Base-by-base conservation (phyloP, 2,888 invertebrate species). In the Noctua comes region DNA sequence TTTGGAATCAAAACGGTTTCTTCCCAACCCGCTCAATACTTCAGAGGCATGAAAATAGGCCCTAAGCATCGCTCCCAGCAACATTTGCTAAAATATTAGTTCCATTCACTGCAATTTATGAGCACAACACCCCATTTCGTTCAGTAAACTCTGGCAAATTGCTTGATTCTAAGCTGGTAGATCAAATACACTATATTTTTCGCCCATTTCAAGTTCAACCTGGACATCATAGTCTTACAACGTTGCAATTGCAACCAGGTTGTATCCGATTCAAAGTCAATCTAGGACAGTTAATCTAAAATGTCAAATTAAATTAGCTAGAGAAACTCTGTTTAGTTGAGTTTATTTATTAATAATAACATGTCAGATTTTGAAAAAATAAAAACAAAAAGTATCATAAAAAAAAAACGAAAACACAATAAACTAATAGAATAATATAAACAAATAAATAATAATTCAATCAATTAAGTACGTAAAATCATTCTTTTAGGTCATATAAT, bases 141-240 rank as follows among this genome's bases (percentile, higher is more conserved):
- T 70, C 59, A 65, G 86, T 81, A 85, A 82, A 75, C 70, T 64
- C 64, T 46, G 13, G n/a, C 68, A 79, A 84, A 85, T 79, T 86
- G 76, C 86, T 71, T 65, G 76, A 83, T 83, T 71, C 68, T 76
- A 43, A 70, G 62, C 70, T 68, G 65, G 73, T 66, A 76, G 54
- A 66, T 83, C 84, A 85, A 85, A 85, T 83, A 85, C 57, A 69
- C 84, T 79, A 68, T 86, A 66, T 79, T 85, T 85, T 86, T 86
- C 79, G 68, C 65, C 84, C 79, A 86, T 85, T 86, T 65, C 62
- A 79, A 76, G 59, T 74, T n/a, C 40, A 62, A 73, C 16, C 40
- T 57, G 64, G 54, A 59, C n/a, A 68, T 54, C 71, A 16, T 16
- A 27, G 64, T 51, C 24, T 40, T 74, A 36, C 48, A 62, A 43